Conservation (phyloP, 2,797 vertebrate genomes). For the Delichon dasypus region DNA sequence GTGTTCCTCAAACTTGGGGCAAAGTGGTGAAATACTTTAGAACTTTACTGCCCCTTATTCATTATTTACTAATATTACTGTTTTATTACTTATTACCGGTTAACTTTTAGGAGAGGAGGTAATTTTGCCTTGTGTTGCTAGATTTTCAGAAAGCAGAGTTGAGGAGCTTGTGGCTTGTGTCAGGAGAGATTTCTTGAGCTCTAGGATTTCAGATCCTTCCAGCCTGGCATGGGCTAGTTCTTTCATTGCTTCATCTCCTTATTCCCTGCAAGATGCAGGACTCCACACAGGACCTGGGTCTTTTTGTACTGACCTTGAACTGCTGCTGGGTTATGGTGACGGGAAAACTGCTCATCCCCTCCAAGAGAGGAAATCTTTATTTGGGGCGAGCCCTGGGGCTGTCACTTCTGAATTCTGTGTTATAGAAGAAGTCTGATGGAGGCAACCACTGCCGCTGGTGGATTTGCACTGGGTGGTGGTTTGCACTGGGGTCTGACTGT, state of each 20-base stretch:
- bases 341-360: not conserved
- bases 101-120: not conserved
- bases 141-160: not conserved
- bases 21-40: not conserved
- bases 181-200: not conserved
- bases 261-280: not conserved
- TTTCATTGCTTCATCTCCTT: not conserved
- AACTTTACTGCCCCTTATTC: not conserved
- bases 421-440: not conserved
- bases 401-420: not conserved
- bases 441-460: not conserved
- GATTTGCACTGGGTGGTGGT: not conserved
- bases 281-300: accelerated
- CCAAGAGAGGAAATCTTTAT: not conserved
- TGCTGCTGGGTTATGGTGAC: not conserved
- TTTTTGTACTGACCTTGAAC: not conserved
- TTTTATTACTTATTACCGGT: not conserved
- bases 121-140: not conserved
- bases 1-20: not conserved
- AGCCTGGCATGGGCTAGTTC: not conserved
- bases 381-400: not conserved
- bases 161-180: not conserved
- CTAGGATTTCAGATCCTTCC: not conserved
- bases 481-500: not conserved
- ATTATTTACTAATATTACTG: not conserved